Percentiles rank a stretch among this genome's conserved stretches.
These are phyloP conservation scores for Callinectes sapidus DNA, from an alignment of 2,888 invertebrate species.

Conservation along the genomic window DNA sequence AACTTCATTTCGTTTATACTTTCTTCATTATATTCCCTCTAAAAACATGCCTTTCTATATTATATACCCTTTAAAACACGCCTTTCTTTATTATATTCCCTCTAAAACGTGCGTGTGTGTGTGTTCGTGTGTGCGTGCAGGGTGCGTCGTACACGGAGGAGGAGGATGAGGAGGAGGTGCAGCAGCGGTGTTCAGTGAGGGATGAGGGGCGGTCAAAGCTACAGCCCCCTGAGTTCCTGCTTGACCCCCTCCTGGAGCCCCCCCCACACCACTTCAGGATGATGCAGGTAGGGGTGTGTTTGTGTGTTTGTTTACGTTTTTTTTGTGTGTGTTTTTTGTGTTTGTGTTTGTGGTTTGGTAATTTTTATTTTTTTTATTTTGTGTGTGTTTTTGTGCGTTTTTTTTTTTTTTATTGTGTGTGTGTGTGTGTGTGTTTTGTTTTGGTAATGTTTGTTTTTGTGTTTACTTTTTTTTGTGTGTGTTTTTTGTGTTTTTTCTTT, in stretches of 20 bases:
- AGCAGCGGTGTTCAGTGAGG: constrained; percentile 68
- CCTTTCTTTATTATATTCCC: too few species aligned
- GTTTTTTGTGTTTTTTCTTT: too few species aligned
- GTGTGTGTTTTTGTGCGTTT: not conserved
- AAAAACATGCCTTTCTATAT: too few species aligned
- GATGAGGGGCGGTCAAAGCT: constrained; percentile 70
- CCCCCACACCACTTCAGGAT: constrained; percentile 60
- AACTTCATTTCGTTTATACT: too few species aligned
- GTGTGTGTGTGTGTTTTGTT: too few species aligned
- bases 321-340: not conserved
- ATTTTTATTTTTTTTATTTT: too few species aligned
- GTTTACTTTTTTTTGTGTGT: too few species aligned
- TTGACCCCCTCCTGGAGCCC: constrained; percentile 66
- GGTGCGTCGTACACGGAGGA: constrained; percentile 71
- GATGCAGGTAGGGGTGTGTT: constrained; percentile 43
- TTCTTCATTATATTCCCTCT: too few species aligned
- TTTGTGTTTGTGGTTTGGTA: too few species aligned
- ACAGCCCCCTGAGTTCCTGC: constrained; percentile 71
- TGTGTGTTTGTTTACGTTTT: not conserved
- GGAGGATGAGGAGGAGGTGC: constrained; percentile 66
- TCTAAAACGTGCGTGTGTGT: too few species aligned
- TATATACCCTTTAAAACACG: too few species aligned
- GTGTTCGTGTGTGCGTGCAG: not conserved
- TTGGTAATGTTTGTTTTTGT: too few species aligned
- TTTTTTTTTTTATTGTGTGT: constrained; percentile 50